These are phyloP conservation scores for Sphaerophoria taeniata DNA, from an alignment of 2,888 invertebrate genomes.

Conservation along the genomic window DNA sequence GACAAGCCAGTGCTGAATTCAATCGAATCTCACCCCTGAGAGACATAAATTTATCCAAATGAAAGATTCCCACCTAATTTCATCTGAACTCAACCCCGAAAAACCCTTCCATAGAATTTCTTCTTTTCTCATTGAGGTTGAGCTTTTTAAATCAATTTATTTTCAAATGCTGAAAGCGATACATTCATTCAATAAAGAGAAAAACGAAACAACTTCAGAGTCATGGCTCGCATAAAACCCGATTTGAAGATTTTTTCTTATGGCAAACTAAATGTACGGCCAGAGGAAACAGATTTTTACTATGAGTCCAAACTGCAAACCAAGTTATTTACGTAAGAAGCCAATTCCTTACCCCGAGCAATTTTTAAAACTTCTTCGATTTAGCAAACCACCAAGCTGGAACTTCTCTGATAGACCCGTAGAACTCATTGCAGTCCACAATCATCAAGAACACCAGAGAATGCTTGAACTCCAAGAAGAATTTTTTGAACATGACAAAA, in stretches of 20 bases:
- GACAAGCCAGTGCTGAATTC: no score
- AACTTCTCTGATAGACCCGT: conserved; percentile 78
- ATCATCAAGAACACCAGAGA: conserved; percentile 78
- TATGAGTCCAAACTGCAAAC: conserved; percentile 74
- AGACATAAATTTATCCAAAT: no score
- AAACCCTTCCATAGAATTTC: no score
- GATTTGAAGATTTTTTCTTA: conserved; percentile 64
- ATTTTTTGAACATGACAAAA: conserved; percentile 76
- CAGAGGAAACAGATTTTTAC: conserved; percentile 73
- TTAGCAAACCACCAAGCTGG: conserved; percentile 81
- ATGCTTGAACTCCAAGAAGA: conserved; percentile 79
- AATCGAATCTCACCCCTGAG: no score
- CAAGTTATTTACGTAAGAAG: conserved; percentile 73
- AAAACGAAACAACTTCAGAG: neutral
- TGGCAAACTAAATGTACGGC: conserved; percentile 73
- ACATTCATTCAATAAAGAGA: no score
- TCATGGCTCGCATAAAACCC: neutral
- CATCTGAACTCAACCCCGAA: no score
- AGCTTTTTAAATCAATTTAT: no score
- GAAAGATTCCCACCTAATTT: no score
- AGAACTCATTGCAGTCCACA: conserved; percentile 76
- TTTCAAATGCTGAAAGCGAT: no score
- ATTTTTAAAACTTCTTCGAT: neutral
- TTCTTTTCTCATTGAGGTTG: no score
- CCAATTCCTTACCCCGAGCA: no score